Evolutionary conservation across 2,888 invertebrate species (phyloP).

Genomic region (Oscheius onirici): DNA sequence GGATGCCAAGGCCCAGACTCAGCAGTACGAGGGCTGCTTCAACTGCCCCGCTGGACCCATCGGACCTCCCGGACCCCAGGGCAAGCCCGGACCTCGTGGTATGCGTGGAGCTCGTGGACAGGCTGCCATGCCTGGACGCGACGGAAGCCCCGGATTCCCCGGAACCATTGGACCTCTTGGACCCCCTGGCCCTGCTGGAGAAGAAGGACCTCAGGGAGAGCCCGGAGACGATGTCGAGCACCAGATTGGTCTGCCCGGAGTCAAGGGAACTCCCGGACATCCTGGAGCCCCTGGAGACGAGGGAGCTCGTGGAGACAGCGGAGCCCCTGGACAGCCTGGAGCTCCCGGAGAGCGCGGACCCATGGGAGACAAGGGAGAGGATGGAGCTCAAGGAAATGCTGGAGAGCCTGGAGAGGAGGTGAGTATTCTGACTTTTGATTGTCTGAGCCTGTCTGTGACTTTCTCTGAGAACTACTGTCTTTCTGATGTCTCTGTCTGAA

Average conservation of each 20-base stretch:
- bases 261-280: slow-evolving; percentile 57
- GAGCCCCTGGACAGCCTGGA: slow-evolving; percentile 53
- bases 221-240: slow-evolving; percentile 64
- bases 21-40: slow-evolving; percentile 66
- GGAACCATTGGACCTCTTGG: slow-evolving; percentile 60
- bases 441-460: too few species aligned
- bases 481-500: too few species aligned
- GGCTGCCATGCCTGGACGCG: slow-evolving; percentile 64
- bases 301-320: slow-evolving; percentile 57
- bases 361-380: slow-evolving; percentile 60
- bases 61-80: slow-evolving; percentile 50
- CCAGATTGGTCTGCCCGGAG: slow-evolving; percentile 61
- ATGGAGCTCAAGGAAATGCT: slow-evolving; percentile 54
- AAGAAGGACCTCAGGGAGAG: slow-evolving; percentile 60
- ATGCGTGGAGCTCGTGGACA: slow-evolving; percentile 68
- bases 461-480: too few species aligned
- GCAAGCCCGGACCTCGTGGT: slow-evolving; percentile 63
- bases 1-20: slow-evolving; percentile 59
- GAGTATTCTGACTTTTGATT: neutral
- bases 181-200: slow-evolving; percentile 60
- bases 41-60: slow-evolving; percentile 60
- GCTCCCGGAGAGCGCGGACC: slow-evolving; percentile 63
- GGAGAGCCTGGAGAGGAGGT: slow-evolving; percentile 59
- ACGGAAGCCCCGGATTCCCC: slow-evolving; percentile 65
- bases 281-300: slow-evolving; percentile 56